Evolutionary conservation across 2,797 vertebrate species (phyloP), one percentile per base, ranked within the genome.

Genomic region (Acrossocheilus wenchowensis): DNA sequence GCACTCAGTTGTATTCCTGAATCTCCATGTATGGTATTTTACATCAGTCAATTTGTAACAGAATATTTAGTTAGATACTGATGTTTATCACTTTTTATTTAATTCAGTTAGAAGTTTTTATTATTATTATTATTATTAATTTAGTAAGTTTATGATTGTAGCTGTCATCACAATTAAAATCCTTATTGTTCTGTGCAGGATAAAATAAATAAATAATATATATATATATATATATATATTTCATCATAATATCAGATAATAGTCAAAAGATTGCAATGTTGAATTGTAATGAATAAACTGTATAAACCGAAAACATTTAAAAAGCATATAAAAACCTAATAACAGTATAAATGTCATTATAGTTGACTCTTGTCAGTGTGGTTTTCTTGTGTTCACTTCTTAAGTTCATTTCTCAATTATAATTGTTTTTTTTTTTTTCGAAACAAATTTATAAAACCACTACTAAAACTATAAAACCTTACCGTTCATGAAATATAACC

Each of bases 171-270:
- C 52, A 75, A 52, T 75, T 52, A 75, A 75, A 74, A 75, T 75
- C 26, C 4, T 11, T 75, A 52, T 75, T 36, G 17, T 75, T 52
- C 19, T 6, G 9, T 36, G 26, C 26, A 52, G 19, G 17, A 36
- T 34, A 36, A 54, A 21, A 54, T n/a, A n/a, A n/a, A n/a, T n/a
- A n/a, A n/a, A n/a, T n/a, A n/a, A n/a, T n/a, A n/a, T n/a, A n/a
- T n/a, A n/a, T n/a, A 60, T 7, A 6, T 14, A 50, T 34, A 4
- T 30, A 30, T 30, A 1, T 1, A 0, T 1, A 0, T 23, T n/a
- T 60, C n/a, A 10, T 60, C 23, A 60, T n/a, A n/a, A n/a, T 60
- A 60, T n/a, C 23, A 60, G 23, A 60, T n/a, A 60, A 60, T 23
- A 60, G n/a, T 75, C 26, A 75, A 48, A 19, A 50, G 5, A 7